A percentile compares a stretch with the other conserved stretches of the same genome.
Conservation (phyloP, 1,140 invertebrate genomes). For the Spodoptera frugiperda region DNA sequence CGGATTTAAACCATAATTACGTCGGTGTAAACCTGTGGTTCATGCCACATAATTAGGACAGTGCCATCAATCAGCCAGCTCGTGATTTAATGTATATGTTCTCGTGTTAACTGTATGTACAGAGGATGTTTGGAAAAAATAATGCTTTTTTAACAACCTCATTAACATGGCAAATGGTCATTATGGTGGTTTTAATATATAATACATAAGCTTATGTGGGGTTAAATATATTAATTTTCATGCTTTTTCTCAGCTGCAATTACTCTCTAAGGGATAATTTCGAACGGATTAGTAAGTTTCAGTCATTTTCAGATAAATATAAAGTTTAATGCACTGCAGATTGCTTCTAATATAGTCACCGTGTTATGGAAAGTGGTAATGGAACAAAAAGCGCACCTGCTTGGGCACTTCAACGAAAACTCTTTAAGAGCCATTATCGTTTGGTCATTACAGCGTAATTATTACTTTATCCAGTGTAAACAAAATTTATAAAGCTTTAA, state of each 20-base stretch:
- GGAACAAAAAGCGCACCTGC: too few relatives aligned
- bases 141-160: slow-evolving; percentile 6
- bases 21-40: slow-evolving; percentile 1
- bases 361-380: too few relatives aligned
- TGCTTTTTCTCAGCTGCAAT: neutral
- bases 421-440: too few relatives aligned
- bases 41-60: slow-evolving; percentile 6
- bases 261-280: too few relatives aligned
- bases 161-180: neutral
- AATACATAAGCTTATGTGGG: neutral
- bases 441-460: too few relatives aligned
- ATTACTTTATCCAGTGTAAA: too few relatives aligned
- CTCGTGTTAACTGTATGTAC: slow-evolving; percentile 1
- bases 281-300: too few relatives aligned
- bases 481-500: too few relatives aligned
- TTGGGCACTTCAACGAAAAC: too few relatives aligned
- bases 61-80: slow-evolving; percentile 5
- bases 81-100: slow-evolving; percentile 25
- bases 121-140: neutral
- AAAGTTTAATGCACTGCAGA: too few relatives aligned
- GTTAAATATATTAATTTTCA: neutral
- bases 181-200: neutral
- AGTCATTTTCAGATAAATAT: too few relatives aligned
- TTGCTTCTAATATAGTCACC: too few relatives aligned
- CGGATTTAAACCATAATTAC: slow-evolving; percentile 26